Evolutionary conservation across 1,140 invertebrate genomes (phyloP).

Genomic region (Ips nitidus): DNA sequence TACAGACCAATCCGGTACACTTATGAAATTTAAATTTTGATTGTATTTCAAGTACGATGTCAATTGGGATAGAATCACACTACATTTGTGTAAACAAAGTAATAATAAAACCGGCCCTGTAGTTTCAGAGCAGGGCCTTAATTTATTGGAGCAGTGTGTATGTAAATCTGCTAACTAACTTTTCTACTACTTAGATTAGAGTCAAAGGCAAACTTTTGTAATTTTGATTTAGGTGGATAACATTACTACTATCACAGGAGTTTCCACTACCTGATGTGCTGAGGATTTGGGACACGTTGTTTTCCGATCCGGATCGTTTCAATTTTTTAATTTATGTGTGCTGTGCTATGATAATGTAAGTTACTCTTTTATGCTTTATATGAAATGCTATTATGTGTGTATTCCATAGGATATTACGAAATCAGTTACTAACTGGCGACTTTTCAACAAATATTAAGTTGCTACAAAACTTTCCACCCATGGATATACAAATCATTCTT

Average conservation of each 20-base stretch:
- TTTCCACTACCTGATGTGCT: conserved; percentile 95
- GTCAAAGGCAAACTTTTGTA: not conserved
- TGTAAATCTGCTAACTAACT: no score
- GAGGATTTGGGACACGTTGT: conserved; percentile 93
- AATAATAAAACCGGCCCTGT: no score
- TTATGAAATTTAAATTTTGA: no score
- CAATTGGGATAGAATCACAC: no score
- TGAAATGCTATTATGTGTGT: not conserved
- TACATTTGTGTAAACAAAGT: no score
- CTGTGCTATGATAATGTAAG: conserved; percentile 96
- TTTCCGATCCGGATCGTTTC: conserved; percentile 87
- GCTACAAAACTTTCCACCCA: conserved; percentile 81
- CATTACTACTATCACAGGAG: conserved; percentile 95
- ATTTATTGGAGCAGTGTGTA: no score
- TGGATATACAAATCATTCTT: conserved; percentile 70
- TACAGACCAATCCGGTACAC: no score
- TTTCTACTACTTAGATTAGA: no score
- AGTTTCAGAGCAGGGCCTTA: no score
- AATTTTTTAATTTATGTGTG: conserved; percentile 89
- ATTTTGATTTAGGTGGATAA: conserved; percentile 79
- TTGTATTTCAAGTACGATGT: no score
- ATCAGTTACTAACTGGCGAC: conserved; percentile 80
- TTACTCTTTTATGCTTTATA: conserved; percentile 44
- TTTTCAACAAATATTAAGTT: conserved; percentile 92
- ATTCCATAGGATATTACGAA: conserved; percentile 69